Conservation (phyloP, 1,140 invertebrate species). For the Orchestia grillus region DNA sequence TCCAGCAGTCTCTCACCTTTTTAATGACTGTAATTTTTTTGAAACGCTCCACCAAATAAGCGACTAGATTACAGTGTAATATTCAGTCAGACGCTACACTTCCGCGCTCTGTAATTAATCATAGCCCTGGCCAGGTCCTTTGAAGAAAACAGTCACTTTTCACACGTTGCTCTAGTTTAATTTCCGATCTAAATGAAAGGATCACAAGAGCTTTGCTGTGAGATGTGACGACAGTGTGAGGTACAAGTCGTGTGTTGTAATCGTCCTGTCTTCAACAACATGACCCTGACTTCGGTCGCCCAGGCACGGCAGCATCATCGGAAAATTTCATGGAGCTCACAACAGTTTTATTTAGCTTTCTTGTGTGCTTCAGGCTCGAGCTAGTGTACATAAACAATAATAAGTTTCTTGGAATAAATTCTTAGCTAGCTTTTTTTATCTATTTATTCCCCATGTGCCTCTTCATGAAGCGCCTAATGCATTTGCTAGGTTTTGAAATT, state of each 20-base stretch:
- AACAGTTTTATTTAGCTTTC: not conserved
- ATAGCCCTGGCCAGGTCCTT: not conserved
- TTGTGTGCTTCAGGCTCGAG: not conserved
- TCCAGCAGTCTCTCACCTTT: not conserved
- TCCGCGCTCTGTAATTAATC: not conserved
- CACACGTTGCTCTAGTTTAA: not conserved
- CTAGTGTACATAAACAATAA: not conserved
- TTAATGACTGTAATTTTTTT: not conserved
- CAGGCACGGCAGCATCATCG: not conserved
- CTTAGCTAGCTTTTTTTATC: not conserved
- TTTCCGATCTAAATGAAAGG: not conserved
- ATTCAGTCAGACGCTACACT: not conserved
- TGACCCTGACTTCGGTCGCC: not conserved
- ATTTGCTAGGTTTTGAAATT: not conserved
- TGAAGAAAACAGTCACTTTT: not conserved
- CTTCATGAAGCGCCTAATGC: not conserved
- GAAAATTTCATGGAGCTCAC: not conserved
- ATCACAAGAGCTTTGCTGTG: not conserved
- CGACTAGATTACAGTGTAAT: not conserved
- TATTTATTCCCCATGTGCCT: not conserved
- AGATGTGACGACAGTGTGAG: not conserved
- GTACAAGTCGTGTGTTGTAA: too few relatives aligned
- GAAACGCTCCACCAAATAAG: not conserved
- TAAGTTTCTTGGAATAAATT: not conserved
- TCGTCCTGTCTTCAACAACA: not conserved